A percentile compares a stretch with the other conserved stretches of the same genome.
These are phyloP conservation scores for Cydia splendana DNA, from an alignment of 1,140 invertebrate species.

Conservation along the genomic window DNA sequence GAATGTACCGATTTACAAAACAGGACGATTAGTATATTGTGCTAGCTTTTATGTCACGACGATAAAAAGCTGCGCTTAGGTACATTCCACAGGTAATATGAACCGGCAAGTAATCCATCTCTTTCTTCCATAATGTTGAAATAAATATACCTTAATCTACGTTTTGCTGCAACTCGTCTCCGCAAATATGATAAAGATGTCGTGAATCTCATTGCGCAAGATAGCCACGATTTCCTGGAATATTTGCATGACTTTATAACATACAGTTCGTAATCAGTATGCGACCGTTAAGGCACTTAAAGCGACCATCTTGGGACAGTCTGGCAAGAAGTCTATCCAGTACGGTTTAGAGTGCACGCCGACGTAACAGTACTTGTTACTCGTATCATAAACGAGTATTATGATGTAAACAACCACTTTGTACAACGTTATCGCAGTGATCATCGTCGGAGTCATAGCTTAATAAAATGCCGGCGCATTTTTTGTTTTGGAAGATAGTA, in stretches of 20 bases:
- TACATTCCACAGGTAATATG: neutral
- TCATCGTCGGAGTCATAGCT: slow-evolving; percentile 8
- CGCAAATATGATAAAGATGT: slow-evolving; percentile 9
- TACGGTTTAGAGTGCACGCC: neutral
- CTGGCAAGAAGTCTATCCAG: slow-evolving; percentile 14
- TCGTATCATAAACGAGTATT: slow-evolving; percentile 15
- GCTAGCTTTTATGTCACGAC: too few relatives aligned
- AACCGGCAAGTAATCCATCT: neutral
- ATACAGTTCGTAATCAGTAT: slow-evolving; percentile 32
- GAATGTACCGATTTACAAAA: too few relatives aligned
- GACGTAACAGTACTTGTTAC: slow-evolving; percentile 29
- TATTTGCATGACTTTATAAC: slow-evolving; percentile 31
- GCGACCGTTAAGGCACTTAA: slow-evolving; percentile 35
- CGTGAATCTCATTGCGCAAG: slow-evolving; percentile 16
- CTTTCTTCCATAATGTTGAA: neutral
- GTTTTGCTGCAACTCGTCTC: slow-evolving; percentile 2
- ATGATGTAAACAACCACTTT: slow-evolving; percentile 30
- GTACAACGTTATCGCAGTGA: slow-evolving; percentile 9
- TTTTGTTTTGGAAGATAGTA: slow-evolving; percentile 13
- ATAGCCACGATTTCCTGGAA: slow-evolving; percentile 18
- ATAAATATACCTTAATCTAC: neutral
- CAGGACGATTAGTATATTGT: too few relatives aligned
- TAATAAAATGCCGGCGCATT: slow-evolving; percentile 12
- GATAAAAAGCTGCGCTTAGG: slow-evolving; percentile 1
- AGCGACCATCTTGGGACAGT: slow-evolving; percentile 1